Conservation (phyloP, 1,140 invertebrate genomes). For the Platorchestia sp. region DNA sequence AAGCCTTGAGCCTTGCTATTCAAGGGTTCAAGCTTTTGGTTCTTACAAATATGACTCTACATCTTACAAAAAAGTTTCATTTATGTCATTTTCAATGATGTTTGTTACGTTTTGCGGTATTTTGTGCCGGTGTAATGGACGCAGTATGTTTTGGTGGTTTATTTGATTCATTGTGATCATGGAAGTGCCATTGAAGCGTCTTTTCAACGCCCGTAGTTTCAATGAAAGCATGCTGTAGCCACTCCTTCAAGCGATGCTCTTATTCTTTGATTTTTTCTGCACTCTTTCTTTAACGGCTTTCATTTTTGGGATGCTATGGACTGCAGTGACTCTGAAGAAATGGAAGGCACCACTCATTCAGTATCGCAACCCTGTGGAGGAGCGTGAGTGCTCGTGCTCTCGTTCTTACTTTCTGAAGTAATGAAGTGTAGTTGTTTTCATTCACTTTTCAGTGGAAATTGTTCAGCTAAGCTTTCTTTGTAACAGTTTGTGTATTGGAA, state of each 20-base stretch:
- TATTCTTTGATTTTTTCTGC: background rate
- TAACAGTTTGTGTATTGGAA: background rate
- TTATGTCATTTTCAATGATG: background rate
- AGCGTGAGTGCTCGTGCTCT: slow-evolving; percentile 61
- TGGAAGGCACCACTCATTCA: slow-evolving; percentile 64
- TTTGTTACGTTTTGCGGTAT: background rate
- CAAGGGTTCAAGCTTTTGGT: background rate
- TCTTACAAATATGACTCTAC: background rate
- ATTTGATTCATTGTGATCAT: background rate
- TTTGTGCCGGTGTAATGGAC: background rate
- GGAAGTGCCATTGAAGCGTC: background rate
- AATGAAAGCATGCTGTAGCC: background rate
- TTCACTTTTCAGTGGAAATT: background rate
- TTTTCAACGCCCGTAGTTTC: background rate
- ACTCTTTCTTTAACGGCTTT: background rate
- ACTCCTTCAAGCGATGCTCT: background rate
- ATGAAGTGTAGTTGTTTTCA: background rate
- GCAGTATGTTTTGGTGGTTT: background rate
- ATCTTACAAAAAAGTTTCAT: background rate
- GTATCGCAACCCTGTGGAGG: slow-evolving; percentile 64
- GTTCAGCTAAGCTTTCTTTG: background rate
- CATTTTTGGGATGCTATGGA: background rate
- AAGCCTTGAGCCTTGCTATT: no score
- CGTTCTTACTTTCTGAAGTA: background rate
- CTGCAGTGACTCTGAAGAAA: slow-evolving; percentile 58